These are phyloP conservation scores for Sphaerodactylus townsendi DNA, from an alignment of 2,113 vertebrate genomes.

Conservation along the genomic window DNA sequence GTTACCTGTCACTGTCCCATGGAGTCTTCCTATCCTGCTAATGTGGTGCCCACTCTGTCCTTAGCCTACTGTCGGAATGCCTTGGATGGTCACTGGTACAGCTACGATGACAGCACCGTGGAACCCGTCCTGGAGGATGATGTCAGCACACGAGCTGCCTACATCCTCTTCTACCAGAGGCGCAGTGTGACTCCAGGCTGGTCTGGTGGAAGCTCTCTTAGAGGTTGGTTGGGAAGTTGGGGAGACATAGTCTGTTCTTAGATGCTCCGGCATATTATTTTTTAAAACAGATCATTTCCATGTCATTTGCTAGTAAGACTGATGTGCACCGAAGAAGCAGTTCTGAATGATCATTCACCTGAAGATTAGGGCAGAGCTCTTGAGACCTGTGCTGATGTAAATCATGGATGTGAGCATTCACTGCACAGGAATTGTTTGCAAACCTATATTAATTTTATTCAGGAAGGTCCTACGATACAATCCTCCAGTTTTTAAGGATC, in stretches of 20 bases:
- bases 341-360: not conserved
- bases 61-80: constrained; percentile 92
- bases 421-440: not conserved
- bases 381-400: not conserved
- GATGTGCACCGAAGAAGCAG: not conserved
- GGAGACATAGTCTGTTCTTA: not conserved
- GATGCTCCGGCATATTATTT: not conserved
- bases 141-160: constrained; percentile 86
- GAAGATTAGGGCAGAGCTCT: not conserved
- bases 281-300: not conserved
- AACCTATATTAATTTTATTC: not conserved
- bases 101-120: constrained; percentile 90
- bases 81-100: constrained; percentile 91
- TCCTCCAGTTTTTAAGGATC: not conserved
- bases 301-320: not conserved
- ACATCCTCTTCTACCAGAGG: constrained; percentile 95
- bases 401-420: not conserved
- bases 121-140: constrained; percentile 84
- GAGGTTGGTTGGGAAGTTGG: constrained; percentile 74
- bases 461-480: not conserved
- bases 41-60: not conserved
- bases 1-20: not conserved
- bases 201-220: constrained; percentile 83
- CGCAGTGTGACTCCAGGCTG: constrained; percentile 83
- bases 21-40: not conserved